Conservation (phyloP, 1,140 invertebrate species). For the Drosophila quadrilineata region DNA sequence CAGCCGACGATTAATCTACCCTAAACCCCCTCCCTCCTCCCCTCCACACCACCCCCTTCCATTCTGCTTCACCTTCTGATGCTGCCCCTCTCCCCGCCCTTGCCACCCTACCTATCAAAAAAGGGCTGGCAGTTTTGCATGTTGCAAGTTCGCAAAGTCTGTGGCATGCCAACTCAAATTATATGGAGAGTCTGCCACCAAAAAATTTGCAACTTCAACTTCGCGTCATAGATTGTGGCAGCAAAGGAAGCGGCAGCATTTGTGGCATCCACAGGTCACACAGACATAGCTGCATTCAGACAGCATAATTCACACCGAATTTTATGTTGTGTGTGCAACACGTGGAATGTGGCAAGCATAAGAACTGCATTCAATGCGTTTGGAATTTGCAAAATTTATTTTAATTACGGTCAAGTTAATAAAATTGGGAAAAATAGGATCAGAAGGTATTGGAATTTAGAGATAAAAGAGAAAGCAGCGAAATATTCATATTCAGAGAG, state of each 20-base stretch:
- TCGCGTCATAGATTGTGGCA: conserved; percentile 51
- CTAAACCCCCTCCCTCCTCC: background rate
- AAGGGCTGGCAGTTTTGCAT: conserved; percentile 59
- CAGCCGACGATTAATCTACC: background rate
- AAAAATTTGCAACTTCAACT: too few relatives aligned
- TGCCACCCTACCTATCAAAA: conserved; percentile 19
- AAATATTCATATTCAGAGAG: too few relatives aligned
- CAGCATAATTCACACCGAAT: conserved; percentile 16
- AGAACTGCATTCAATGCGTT: background rate
- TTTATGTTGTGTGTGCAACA: conserved; percentile 5
- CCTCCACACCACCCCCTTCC: too few relatives aligned
- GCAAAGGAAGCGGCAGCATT: conserved; percentile 24
- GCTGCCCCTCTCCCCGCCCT: too few relatives aligned
- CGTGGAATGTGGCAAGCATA: background rate
- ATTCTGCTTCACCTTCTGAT: too few relatives aligned
- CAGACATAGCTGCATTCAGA: background rate
- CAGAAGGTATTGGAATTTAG: too few relatives aligned
- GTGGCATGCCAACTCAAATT: conserved; percentile 55
- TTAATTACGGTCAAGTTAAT: too few relatives aligned
- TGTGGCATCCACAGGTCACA: conserved; percentile 12
- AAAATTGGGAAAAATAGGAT: too few relatives aligned
- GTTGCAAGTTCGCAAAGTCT: conserved; percentile 44
- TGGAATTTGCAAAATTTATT: too few relatives aligned
- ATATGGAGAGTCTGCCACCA: conserved; percentile 19
- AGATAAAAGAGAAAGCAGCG: too few relatives aligned